These are phyloP conservation scores for Eurois occulta DNA, from an alignment of 2,888 invertebrate genomes.

Conservation along the genomic window DNA sequence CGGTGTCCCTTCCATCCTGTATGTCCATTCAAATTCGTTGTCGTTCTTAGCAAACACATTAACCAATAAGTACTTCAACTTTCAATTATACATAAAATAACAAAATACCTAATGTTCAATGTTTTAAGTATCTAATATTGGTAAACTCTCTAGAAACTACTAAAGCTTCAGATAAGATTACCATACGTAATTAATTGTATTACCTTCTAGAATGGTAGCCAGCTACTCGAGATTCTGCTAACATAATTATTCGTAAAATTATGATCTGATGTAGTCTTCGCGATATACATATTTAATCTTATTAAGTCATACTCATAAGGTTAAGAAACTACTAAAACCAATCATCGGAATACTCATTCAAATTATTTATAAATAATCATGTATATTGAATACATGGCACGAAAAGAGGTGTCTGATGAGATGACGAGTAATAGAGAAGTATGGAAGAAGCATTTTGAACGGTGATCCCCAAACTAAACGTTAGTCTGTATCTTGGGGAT, in stretches of 20 bases:
- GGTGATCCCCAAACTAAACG: too few species aligned
- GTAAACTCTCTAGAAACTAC: not conserved
- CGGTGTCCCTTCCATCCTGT: too few species aligned
- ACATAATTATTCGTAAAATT: conserved; percentile 18
- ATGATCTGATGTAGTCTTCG: not conserved
- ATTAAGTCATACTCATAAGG: not conserved
- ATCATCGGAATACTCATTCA: not conserved
- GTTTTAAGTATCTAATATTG: not conserved
- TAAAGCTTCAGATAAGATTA: conserved; percentile 9
- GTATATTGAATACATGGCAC: too few species aligned
- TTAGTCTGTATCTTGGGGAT: too few species aligned
- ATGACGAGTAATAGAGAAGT: too few species aligned
- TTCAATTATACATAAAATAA: not conserved
- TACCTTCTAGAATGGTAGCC: not conserved
- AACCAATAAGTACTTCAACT: not conserved
- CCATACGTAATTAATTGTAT: conserved; percentile 23
- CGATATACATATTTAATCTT: not conserved
- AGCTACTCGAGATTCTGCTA: conserved; percentile 1
- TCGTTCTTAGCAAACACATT: not conserved
- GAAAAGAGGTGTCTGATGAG: too few species aligned
- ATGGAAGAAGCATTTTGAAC: too few species aligned
- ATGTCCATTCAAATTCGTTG: not conserved
- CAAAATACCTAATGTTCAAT: not conserved
- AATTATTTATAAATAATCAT: too few species aligned
- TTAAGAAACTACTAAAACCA: not conserved